phyloP scores from a whole-genome alignment of 2,888 invertebrate genomes.

The Phortica magna region DNA sequence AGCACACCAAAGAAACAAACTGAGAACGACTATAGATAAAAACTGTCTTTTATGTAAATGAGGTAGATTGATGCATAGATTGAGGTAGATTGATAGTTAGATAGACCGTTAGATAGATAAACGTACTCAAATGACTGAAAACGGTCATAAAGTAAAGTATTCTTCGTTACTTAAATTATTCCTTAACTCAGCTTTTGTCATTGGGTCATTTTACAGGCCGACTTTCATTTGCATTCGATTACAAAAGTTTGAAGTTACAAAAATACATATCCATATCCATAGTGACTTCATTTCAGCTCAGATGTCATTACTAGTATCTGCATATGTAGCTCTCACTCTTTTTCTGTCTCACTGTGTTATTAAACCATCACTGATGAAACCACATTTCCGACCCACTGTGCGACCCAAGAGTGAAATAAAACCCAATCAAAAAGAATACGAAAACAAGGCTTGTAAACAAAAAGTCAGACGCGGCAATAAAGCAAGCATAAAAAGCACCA shows the following conservation, averaged over 20 bases:
- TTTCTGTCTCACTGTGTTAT: no score
- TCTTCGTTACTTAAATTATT: not conserved
- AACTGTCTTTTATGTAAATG: not conserved
- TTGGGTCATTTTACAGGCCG: no score
- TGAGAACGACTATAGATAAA: no score
- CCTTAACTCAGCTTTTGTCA: no score
- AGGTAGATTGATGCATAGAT: not conserved
- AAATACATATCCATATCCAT: no score
- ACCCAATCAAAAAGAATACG: constrained; percentile 37
- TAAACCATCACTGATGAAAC: not conserved
- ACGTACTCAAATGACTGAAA: not conserved
- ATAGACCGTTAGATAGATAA: not conserved
- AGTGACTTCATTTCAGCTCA: no score
- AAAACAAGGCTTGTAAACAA: constrained; percentile 51
- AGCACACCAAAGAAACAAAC: no score
- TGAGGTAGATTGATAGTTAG: not conserved
- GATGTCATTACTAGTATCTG: no score
- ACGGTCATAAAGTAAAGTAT: not conserved
- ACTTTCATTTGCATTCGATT: no score
- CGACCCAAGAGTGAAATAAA: constrained; percentile 29
- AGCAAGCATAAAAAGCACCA: constrained; percentile 19
- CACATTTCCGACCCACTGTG: not conserved
- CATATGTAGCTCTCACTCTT: no score
- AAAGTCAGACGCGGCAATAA: constrained; percentile 35
- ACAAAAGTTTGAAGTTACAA: no score